Evolutionary conservation across 1,140 invertebrate genomes (phyloP), one percentile per base, ranked within the genome.

Genomic region (Antheraea mylitta): DNA sequence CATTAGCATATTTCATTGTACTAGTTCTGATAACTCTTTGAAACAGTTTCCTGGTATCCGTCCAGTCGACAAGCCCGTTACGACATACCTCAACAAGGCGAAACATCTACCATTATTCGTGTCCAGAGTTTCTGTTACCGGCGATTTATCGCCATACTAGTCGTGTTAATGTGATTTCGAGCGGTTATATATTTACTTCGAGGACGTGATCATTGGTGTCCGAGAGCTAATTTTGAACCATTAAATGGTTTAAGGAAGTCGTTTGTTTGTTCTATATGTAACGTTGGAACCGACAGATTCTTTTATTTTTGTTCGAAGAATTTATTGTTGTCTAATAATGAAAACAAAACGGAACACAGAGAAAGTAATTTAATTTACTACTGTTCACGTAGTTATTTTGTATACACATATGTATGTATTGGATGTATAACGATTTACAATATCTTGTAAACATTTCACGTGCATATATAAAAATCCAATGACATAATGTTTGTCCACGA

Each of bases 131-230:
- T 80, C 77, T 70, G 76, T 73, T 69, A 74, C 68, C 67, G 68
- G 70, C 67, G 70, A 81, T 84, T 81, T 82, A 81, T 81, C 66
- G 76, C 74, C 75, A 68, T 69, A 69, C 77, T 75, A 75, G 75
- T 76, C 66, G 68, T 79, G 74, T 78, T 64, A 62, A 67, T 67
- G 71, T 71, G 81, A 79, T 80, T 65, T 69, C 48, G 71, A 69
- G 61, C 66, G 42, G 71, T 73, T 71, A 83, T 80, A 81, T 80
- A 77, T 86, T 86, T 78, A 86, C 87, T 89, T 87, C 80, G 74
- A 74, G 53, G 65, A 30, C 18, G 71, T 42, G 38, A 11, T 42
- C 38, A 42, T 42, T 11, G 11, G 38, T 76, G 22, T 30, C 22
- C 22, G 22, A 30, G 22, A 30, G 1, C 77, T 85, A 84, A 87